Base-by-base conservation (phyloP, 2,797 vertebrate genomes). In the Rhinichthys osculus region DNA sequence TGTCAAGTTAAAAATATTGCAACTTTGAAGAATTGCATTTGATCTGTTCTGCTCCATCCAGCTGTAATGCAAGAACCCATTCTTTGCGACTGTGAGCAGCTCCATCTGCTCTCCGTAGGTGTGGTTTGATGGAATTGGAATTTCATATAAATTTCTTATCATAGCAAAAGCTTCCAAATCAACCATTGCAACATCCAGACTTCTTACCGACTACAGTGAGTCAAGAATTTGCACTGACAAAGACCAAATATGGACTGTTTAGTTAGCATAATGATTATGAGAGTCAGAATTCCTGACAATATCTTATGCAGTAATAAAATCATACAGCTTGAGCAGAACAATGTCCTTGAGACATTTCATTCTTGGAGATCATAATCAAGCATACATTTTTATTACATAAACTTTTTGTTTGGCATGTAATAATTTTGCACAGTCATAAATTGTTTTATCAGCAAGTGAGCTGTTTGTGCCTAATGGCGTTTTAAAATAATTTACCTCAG, bases 401-500 rank as follows among this genome's bases (percentile, higher is more conserved):
- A 66, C n/a, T 21, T 66, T 66, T 66, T 44, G 57, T 64, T 64
- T 79, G n/a, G 17, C 38, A 57, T 52, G 47, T 57, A 72, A 62
- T 59, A 27, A 47, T 50, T 64, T 30, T 83, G 77, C 40, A 78
- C 35, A 19, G n/a, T 59, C 16, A 6, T 44, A 21, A 44, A 30
- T 62, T 1, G 14, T 44, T 64, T 42, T 10, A 64, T 44, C n/a
- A 64, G n/a, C 14, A 64, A 78, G 77, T 77, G 30, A 77, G 21
- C 6, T 77, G 74, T 7, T 59, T 62, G 1, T 79, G n/a, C 16
- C 40, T 79, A 47, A 44, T 47, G 19, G 42, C 1, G 42, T 50
- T 81, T 69, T 81, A n/a, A 81, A 81, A 67, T 67, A 64, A 35
- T 67, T 66, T 35, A 80, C 78, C 30, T 80, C 62, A 50, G 19